Evolutionary conservation across 30 jellyfish, hydroid and myxozoan species (phyloP), one percentile per base, ranked within the genome.

Genomic region (Aurelia sp.): DNA sequence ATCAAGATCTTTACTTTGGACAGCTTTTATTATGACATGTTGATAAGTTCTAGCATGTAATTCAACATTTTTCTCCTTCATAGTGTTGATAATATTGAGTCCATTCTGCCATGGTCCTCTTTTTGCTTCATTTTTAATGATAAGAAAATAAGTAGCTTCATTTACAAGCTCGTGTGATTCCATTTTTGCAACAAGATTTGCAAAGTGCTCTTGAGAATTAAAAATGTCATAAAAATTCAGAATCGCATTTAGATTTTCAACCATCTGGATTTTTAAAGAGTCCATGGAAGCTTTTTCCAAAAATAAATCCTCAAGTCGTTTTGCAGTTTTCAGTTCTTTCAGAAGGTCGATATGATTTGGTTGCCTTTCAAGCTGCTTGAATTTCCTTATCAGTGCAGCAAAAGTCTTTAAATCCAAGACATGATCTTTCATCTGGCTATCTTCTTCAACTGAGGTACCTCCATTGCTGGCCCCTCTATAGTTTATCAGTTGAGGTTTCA

Each of bases 11-110:
- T 77, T 83, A 4, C 27, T 52, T 44, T 69, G 41, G 13, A 84
- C 64, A 35, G 88, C 87, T 30, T 84, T 84, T 1, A 84, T 69
- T 4, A 84, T 84, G 2, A 84, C 63, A 33, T 48, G 35, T 27
- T 84, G 86, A 69, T 71, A 84, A 3, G 88, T 71, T 20, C 93
- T 72, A 21, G 82, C 84, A 63, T 84, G 93, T 5, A 66, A 50
- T 30, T 63, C 82, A 44, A 84, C 19, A 10, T 87, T 81, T 11
- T 24, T 73, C 15, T 62, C 41, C n/a, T 51, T 65, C 93, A 84
- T 84, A 22, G 63, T 47, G 50, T 71, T 68, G 8, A 84, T 66
- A 4, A 72, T 41, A 17, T 62, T 48, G 33, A 84, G 55, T 13
- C 93, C 93, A 33, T 66, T 76, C 76, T 13, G 51, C 93, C 93